phyloP scores from a whole-genome alignment of 2,888 invertebrate genomes.

The Micropterix aruncella region DNA sequence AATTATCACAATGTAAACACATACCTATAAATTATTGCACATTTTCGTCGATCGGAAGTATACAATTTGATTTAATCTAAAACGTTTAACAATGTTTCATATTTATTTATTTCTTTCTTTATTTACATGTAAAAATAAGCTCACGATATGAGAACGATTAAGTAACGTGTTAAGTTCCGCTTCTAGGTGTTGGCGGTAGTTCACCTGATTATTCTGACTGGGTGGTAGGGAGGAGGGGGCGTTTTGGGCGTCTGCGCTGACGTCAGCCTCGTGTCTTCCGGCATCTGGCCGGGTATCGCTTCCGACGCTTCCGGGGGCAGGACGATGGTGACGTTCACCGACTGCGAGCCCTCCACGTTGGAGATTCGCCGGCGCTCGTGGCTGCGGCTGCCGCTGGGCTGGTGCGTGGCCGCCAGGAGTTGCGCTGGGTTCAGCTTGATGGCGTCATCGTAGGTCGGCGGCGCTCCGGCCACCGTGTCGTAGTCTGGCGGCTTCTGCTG shows the following conservation, averaged over 20 bases:
- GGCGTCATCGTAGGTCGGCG: slow-evolving; percentile 59
- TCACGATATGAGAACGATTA: background rate
- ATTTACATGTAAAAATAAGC: no score
- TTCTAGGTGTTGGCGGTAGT: no score
- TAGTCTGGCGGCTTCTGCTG: slow-evolving; percentile 61
- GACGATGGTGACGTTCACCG: slow-evolving; percentile 3
- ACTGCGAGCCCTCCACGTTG: background rate
- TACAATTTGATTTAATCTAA: no score
- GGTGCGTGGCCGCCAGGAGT: slow-evolving; percentile 28
- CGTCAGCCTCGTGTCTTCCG: slow-evolving; percentile 15
- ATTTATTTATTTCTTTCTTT: no score
- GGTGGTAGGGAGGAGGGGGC: slow-evolving; percentile 36
- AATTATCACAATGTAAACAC: no score
- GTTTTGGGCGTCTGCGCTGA: slow-evolving; percentile 34
- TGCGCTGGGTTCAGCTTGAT: slow-evolving; percentile 52
- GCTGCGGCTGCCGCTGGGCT: slow-evolving; percentile 17
- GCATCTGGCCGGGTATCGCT: slow-evolving; percentile 15
- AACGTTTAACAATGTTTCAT: no score
- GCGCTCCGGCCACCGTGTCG: slow-evolving; percentile 52
- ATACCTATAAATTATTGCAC: no score
- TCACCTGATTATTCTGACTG: slow-evolving; percentile 37
- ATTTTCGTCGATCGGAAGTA: no score
- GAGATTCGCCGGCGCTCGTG: slow-evolving; percentile 14
- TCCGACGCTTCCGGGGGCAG: slow-evolving; percentile 8
- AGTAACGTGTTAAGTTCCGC: no score